Evolutionary conservation across 2,888 invertebrate genomes (phyloP).

Genomic region (Saturnia japonica): DNA sequence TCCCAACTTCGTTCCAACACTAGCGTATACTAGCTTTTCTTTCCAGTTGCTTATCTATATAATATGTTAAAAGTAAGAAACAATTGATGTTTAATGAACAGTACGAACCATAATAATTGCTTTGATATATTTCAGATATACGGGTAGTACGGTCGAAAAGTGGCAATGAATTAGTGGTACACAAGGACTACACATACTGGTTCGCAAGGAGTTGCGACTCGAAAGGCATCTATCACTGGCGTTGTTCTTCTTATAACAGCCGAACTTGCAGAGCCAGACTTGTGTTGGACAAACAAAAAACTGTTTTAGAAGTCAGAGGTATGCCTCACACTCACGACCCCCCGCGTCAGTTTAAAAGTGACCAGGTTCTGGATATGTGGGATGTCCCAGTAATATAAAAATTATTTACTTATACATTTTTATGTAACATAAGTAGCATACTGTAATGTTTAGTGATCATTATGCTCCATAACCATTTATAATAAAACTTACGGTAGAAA

Average conservation of each 20-base stretch:
- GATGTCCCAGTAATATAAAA: neutral
- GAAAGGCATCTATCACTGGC: neutral
- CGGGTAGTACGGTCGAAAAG: neutral
- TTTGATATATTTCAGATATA: neutral
- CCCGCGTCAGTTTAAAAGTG: neutral
- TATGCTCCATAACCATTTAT: neutral
- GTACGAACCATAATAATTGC: neutral
- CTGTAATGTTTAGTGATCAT: neutral
- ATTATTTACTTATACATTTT: neutral
- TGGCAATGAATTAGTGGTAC: constrained; percentile 5
- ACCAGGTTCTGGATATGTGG: neutral
- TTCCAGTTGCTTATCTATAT: too few species aligned
- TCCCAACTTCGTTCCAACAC: too few species aligned
- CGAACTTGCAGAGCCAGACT: neutral
- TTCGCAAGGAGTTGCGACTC: constrained; percentile 2
- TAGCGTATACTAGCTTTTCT: too few species aligned
- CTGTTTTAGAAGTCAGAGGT: neutral
- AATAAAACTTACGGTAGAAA: too few species aligned
- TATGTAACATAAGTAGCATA: neutral
- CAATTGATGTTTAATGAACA: too few species aligned
- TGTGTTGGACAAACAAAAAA: neutral
- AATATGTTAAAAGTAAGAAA: too few species aligned
- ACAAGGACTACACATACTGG: neutral
- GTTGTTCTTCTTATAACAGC: neutral
- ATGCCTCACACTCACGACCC: neutral